Percentiles rank a stretch among this genome's conserved stretches.
These are phyloP conservation scores for Poeciliopsis paucimaculata DNA, from an alignment of 2,797 vertebrate genomes.

Conservation along the genomic window DNA sequence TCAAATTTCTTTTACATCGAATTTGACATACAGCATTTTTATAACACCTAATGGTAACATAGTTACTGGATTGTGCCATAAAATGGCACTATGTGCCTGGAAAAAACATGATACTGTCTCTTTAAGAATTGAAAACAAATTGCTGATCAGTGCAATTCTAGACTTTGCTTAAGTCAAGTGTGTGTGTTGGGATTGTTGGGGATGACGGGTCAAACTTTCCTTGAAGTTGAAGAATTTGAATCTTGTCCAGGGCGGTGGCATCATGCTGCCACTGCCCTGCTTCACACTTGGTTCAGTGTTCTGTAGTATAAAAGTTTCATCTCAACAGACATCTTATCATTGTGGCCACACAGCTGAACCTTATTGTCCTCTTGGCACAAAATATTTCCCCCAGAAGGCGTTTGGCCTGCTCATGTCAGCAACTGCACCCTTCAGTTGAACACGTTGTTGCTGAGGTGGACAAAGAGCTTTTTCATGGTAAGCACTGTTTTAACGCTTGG, in stretches of 20 bases:
- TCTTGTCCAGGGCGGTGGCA: background rate
- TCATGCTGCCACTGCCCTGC: background rate
- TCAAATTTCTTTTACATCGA: no score
- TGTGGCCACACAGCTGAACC: background rate
- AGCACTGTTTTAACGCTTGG: background rate
- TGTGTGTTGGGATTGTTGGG: background rate
- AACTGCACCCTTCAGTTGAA: background rate
- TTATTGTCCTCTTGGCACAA: background rate
- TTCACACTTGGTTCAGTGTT: background rate
- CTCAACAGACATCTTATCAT: background rate
- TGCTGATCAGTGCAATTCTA: background rate
- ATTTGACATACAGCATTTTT: no score
- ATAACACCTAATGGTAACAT: no score
- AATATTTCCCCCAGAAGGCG: background rate
- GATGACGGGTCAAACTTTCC: background rate
- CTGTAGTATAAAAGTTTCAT: no score
- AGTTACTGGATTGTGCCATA: no score
- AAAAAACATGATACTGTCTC: no score
- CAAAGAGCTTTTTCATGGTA: background rate
- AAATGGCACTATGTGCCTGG: no score
- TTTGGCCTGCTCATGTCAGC: background rate
- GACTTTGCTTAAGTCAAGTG: background rate
- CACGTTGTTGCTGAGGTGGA: background rate
- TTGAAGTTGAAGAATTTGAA: background rate
- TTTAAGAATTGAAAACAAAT: background rate